These are phyloP conservation scores for Anseranas semipalmata DNA, from an alignment of 2,113 vertebrate genomes.

Conservation along the genomic window DNA sequence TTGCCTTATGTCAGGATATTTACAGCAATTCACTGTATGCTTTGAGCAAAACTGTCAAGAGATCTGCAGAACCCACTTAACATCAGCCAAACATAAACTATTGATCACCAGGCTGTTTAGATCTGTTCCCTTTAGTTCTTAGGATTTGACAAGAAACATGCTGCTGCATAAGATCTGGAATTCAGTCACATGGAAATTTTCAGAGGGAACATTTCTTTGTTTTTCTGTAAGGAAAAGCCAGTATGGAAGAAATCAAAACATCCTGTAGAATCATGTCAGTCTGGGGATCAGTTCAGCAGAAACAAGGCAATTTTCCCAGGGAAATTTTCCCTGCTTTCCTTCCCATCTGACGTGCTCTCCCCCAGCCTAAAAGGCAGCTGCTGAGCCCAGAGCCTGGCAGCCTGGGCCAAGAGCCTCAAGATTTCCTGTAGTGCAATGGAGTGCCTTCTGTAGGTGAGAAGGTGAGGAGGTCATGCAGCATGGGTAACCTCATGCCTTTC, in stretches of 20 bases:
- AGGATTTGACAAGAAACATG: background rate
- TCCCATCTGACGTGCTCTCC: fast-evolving
- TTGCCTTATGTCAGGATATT: background rate
- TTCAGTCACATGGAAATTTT: background rate
- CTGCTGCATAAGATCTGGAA: background rate
- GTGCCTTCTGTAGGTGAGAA: background rate
- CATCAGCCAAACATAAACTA: background rate
- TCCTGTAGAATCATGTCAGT: background rate
- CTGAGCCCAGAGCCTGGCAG: background rate
- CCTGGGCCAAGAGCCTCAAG: background rate
- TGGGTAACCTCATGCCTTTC: background rate
- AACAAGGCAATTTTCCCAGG: background rate
- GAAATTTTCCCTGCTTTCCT: background rate
- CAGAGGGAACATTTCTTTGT: background rate
- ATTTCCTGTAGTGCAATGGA: background rate
- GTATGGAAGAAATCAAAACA: constrained; percentile 14
- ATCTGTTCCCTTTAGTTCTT: background rate
- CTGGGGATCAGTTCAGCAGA: background rate
- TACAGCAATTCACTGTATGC: background rate
- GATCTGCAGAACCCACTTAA: background rate
- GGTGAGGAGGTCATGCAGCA: background rate
- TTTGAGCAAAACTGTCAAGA: constrained; percentile 9
- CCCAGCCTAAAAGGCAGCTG: background rate
- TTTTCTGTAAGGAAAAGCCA: background rate
- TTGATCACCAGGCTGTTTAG: background rate